Evolutionary conservation across 2,797 vertebrate genomes (phyloP).

Genomic region (Coendou prehensilis): DNA sequence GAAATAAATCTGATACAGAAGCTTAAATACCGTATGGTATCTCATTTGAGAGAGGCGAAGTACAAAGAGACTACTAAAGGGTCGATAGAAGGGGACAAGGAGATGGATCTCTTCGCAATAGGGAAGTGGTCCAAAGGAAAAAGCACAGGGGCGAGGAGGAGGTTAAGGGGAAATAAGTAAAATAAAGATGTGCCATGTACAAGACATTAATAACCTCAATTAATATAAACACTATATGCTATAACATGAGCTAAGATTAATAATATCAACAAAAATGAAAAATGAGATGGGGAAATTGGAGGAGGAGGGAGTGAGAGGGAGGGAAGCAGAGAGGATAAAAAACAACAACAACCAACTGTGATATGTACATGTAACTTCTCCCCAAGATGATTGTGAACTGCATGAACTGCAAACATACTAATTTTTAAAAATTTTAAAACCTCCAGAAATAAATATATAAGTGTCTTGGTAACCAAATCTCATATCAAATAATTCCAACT

Average conservation of each 20-base stretch:
- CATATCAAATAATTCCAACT: neutral
- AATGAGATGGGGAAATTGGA: neutral
- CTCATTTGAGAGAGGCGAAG: neutral
- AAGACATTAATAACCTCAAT: neutral
- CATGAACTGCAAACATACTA: neutral
- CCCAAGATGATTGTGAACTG: neutral
- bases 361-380: neutral
- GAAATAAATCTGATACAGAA: neutral
- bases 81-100: neutral
- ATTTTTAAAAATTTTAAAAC: neutral
- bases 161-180: neutral
- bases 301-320: neutral
- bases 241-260: neutral
- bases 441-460: neutral
- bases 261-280: neutral
- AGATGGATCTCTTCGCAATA: neutral
- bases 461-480: neutral
- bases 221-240: neutral
- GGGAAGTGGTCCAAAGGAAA: neutral
- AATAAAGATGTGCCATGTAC: neutral
- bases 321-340: neutral
- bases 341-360: neutral
- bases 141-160: neutral
- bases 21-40: neutral
- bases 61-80: neutral